Evolutionary conservation across 2,113 vertebrate genomes (phyloP).

Genomic region (Paramisgurnus dabryanus): DNA sequence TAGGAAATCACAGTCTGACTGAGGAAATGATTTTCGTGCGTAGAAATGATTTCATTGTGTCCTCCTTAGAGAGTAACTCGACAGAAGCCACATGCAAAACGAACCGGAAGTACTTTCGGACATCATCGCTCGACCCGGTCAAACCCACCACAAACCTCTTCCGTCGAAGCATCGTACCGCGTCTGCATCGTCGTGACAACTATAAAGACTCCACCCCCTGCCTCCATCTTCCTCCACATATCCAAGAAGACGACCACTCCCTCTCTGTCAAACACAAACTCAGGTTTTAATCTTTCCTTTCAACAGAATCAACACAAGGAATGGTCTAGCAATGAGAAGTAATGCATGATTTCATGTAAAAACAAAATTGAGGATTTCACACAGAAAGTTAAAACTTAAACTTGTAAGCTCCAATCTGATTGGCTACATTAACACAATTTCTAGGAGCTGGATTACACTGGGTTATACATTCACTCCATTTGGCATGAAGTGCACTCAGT

Average conservation of each 20-base stretch:
- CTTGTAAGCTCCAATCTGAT: no score
- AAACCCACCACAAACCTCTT: constrained; percentile 66
- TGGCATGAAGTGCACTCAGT: no score
- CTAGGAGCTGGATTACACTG: no score
- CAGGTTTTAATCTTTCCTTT: constrained; percentile 26
- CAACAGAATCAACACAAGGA: no score
- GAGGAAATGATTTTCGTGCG: no score
- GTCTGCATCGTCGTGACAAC: constrained; percentile 66
- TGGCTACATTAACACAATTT: no score
- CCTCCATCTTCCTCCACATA: constrained; percentile 65
- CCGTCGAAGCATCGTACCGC: constrained; percentile 72
- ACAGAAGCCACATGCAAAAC: constrained; percentile 16
- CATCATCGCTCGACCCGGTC: constrained; percentile 50
- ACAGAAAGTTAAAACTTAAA: no score
- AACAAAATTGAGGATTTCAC: no score
- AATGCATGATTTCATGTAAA: no score
- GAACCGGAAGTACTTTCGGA: constrained; percentile 53
- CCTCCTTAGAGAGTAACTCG: constrained; percentile 4
- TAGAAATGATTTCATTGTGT: neutral
- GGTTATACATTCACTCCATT: no score
- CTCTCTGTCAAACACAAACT: constrained; percentile 29
- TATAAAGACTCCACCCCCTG: constrained; percentile 70
- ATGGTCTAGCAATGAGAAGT: no score
- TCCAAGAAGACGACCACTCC: constrained; percentile 55
- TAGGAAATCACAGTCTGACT: neutral